Evolutionary conservation across 2,888 invertebrate genomes (phyloP).

Genomic region (Argyresthia goedartella): DNA sequence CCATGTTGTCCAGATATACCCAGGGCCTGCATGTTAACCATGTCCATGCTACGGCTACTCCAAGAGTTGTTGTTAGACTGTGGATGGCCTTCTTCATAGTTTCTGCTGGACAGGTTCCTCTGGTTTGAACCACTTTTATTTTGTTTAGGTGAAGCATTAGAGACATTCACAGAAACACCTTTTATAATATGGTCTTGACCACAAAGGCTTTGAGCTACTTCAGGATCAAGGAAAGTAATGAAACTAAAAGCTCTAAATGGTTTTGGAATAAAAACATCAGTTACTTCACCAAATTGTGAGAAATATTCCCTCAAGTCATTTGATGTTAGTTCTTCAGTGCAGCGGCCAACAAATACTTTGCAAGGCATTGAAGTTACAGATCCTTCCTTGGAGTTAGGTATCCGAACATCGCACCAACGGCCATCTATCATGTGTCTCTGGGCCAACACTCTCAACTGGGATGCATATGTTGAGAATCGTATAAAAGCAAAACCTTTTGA

Average conservation of each 20-base stretch:
- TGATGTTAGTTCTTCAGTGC: constrained; percentile 84
- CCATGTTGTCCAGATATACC: constrained; percentile 60
- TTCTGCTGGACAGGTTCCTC: constrained; percentile 52
- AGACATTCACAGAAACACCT: constrained; percentile 91
- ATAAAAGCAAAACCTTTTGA: constrained; percentile 99
- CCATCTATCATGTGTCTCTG: constrained; percentile 98
- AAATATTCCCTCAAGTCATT: constrained; percentile 86
- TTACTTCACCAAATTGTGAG: constrained; percentile 85
- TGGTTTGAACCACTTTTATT: constrained; percentile 65
- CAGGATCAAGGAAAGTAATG: constrained; percentile 87
- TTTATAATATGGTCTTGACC: constrained; percentile 89
- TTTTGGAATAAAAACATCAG: constrained; percentile 90
- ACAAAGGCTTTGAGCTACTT: constrained; percentile 83
- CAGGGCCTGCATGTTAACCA: constrained; percentile 64
- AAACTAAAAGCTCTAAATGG: constrained; percentile 88
- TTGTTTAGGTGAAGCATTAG: constrained; percentile 89
- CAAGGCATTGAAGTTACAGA: constrained; percentile 80
- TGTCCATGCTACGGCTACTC: constrained; percentile 62
- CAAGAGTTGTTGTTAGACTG: constrained; percentile 61
- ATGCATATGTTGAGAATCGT: constrained; percentile 93
- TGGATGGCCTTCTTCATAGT: constrained; percentile 58
- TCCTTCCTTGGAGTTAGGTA: constrained; percentile 93
- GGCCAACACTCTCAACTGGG: constrained; percentile 93
- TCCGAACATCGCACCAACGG: constrained; percentile 98
- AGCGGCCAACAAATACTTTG: constrained; percentile 88